Evolutionary conservation across 1,140 invertebrate genomes (phyloP), one percentile per base, ranked within the genome.

Genomic region (Drosophila bocqueti): DNA sequence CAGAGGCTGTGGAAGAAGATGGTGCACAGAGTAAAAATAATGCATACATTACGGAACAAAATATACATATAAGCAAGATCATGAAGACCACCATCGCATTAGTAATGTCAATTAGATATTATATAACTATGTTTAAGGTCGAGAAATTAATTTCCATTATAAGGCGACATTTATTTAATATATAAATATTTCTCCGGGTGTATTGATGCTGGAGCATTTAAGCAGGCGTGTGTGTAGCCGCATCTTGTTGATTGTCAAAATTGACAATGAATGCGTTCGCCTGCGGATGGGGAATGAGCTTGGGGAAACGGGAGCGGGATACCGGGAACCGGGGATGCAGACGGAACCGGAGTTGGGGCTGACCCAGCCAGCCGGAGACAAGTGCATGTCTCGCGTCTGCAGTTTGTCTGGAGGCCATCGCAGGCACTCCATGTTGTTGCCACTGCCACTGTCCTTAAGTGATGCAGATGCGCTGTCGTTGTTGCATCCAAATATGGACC

Each of bases 161-260:
- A n/a, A 29, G 1, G 4, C 24, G 4, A n/a, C 1, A n/a, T n/a
- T 11, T 4, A 13, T 13, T 3, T 3, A 24, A 6, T 54, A 34
- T 24, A 34, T 36, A 24, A 8, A 55, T 38, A 24, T 65, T 62
- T 62, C 34, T 26, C 13, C 2, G 0, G 4, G 60, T 65, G 26
- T 10, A 38, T 15, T 24, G 24, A 34, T 65, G 60, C 26, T 84
- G 79, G 29, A 29, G 69, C 78, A 81, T 89, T 84, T 89, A 76
- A 79, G 71, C 78, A 83, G 84, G 66, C 80, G 81, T 85, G 63
- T 71, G 67, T 71, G 83, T 72, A 78, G 74, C 75, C 74, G 78
- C 72, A 74, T 91, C 81, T 87, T 91, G 89, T 91, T 79, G 87
- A 91, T 91, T 87, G 87, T 91, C 89, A 89, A 91, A 91, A 91